Percentiles rank a stretch among this genome's conserved stretches.
phyloP scores from a whole-genome alignment of 2,113 vertebrate genomes.

The Dipodomys spectabilis region DNA sequence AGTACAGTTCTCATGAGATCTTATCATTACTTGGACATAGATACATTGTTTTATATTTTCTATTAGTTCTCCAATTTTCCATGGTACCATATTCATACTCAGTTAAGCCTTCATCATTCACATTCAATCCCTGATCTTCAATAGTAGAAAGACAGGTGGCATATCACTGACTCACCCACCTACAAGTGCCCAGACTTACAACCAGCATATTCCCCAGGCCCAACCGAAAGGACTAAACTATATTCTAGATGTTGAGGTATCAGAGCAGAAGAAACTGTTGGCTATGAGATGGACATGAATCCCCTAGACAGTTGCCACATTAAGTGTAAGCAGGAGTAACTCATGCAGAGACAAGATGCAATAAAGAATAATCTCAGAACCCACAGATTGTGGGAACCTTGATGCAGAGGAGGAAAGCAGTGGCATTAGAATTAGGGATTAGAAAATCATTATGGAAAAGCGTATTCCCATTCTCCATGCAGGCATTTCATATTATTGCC shows the following conservation, averaged over 20 bases:
- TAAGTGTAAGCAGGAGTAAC: background rate
- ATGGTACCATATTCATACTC: background rate
- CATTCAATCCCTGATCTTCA: background rate
- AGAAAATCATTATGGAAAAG: background rate
- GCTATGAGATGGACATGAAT: background rate
- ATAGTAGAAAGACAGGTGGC: background rate
- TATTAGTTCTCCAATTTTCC: slow-evolving; percentile 2
- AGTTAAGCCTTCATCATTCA: background rate
- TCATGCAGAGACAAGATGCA: background rate
- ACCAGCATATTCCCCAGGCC: background rate
- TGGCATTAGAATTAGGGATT: background rate
- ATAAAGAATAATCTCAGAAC: background rate
- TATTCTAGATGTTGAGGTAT: background rate
- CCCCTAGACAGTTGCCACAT: background rate
- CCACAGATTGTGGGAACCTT: background rate
- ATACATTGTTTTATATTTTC: slow-evolving; percentile 8
- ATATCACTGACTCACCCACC: background rate
- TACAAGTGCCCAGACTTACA: background rate
- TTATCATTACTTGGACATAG: background rate
- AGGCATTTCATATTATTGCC: background rate
- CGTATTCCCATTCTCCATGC: background rate
- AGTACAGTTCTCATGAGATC: background rate
- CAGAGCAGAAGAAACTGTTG: slow-evolving; percentile 5
- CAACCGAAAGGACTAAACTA: background rate
- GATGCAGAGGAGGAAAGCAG: background rate